A percentile compares a stretch with the other conserved stretches of the same genome.
Evolutionary conservation across 1,140 invertebrate species (phyloP).

Genomic region (Rhagoletis zephyria): DNA sequence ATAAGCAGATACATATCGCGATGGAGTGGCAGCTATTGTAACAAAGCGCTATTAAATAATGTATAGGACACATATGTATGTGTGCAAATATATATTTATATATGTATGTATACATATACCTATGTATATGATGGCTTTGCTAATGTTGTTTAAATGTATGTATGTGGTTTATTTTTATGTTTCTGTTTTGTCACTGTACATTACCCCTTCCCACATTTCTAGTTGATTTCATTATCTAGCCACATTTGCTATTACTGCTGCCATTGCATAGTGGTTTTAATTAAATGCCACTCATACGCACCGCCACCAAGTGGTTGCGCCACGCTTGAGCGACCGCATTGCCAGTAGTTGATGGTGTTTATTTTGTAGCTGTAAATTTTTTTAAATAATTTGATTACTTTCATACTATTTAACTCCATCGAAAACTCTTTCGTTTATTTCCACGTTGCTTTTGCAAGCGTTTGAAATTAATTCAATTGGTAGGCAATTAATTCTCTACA

Average conservation of each 20-base stretch:
- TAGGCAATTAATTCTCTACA: neutral
- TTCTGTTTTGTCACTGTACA: too few species aligned
- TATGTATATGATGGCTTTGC: neutral
- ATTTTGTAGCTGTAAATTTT: neutral
- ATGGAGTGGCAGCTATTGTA: too few species aligned
- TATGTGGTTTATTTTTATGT: too few species aligned
- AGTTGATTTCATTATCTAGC: slow-evolving; percentile 22
- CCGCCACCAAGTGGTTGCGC: neutral
- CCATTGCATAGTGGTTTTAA: neutral
- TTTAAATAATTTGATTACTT: neutral
- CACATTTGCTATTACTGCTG: slow-evolving; percentile 1
- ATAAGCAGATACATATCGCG: neutral
- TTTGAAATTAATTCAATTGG: neutral
- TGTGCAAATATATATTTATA: too few species aligned
- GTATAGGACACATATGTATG: too few species aligned
- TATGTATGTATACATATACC: too few species aligned
- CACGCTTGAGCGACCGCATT: neutral
- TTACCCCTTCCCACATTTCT: neutral
- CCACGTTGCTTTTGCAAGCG: neutral
- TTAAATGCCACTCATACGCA: slow-evolving; percentile 42
- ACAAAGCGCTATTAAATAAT: too few species aligned
- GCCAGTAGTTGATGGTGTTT: neutral
- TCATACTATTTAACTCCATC: neutral
- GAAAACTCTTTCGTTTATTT: too few species aligned
- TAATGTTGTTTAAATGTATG: neutral